Base-by-base conservation (phyloP, 2,113 vertebrate genomes). In the Istiophorus platypterus region DNA sequence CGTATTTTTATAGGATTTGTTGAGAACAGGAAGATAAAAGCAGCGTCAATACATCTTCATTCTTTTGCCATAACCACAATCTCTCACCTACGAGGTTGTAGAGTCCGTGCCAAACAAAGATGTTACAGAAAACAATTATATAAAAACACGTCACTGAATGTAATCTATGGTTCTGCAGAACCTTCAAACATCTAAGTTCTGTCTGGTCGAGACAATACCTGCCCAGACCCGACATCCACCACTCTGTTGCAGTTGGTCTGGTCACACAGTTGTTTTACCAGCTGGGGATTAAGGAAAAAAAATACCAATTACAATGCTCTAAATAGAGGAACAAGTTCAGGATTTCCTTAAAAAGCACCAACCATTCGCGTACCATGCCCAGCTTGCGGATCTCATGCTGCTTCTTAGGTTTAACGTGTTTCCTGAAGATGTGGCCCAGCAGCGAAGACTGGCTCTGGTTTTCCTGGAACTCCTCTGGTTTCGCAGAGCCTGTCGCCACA, bases 391-490 rank as follows among this genome's bases (percentile, higher is more conserved):
- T 97, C 92, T 99, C 98, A 17, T 99, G 97, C 89, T 99, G 98
- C 68, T 99, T 99, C 93, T 99, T 99, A 67, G 97, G 97, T 88
- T 97, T 97, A 78, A 99, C 94, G 3, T 99, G 97, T 84, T 96
- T 97, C 82, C 97, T 96, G 78, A 98, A 97, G 2, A 95, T 93
- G 42, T 98, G 96, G 8, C 92, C 90, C 41, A 99, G 94, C 81
- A 85, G 77, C n/a, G 94, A 92, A 89, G 97, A 97, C 93, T 98
- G 97, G 84, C 96, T 95, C 3, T 86, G 93, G 82, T 98, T 97
- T 27, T 94, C 84, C 84, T 72, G 86, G 87, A 98, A 98, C 86
- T 97, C 96, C 1, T 93, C 90, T 0, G 95, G 94, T 62, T 86
- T 93, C 74, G 37, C 51, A 11, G 27, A 65, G 39, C 57, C 81